Evolutionary conservation across 2,797 vertebrate genomes (phyloP).

Genomic region (Euphonia xanthogaster): DNA sequence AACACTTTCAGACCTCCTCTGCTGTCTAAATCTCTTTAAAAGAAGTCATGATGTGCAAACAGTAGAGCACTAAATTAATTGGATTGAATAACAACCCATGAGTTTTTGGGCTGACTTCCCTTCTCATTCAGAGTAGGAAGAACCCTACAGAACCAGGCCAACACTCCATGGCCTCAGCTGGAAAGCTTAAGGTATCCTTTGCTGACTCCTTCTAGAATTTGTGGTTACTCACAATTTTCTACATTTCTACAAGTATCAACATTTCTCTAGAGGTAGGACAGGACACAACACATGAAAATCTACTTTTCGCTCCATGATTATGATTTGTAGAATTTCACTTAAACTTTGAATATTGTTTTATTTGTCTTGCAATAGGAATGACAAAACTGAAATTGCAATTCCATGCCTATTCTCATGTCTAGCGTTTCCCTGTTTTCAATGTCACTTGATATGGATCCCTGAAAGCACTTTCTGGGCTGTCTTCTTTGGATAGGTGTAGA

Average conservation of each 20-base stretch:
- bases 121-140: not conserved
- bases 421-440: not conserved
- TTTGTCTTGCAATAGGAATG: not conserved
- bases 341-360: not conserved
- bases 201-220: not conserved
- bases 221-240: not conserved
- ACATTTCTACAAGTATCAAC: not conserved
- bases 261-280: not conserved
- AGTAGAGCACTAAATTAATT: not conserved
- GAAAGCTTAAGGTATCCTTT: not conserved
- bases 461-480: not conserved
- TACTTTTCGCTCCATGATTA: not conserved
- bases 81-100: not conserved
- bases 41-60: not conserved
- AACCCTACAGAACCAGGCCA: not conserved
- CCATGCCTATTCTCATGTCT: not conserved
- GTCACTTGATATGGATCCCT: not conserved
- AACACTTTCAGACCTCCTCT: not conserved
- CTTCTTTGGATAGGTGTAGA: not conserved
- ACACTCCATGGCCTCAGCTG: fast-evolving
- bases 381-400: not conserved
- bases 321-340: not conserved
- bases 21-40: not conserved
- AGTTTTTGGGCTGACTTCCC: not conserved
- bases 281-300: not conserved